Base-by-base conservation (phyloP, 1,140 invertebrate species). In the Wasmannia auropunctata region DNA sequence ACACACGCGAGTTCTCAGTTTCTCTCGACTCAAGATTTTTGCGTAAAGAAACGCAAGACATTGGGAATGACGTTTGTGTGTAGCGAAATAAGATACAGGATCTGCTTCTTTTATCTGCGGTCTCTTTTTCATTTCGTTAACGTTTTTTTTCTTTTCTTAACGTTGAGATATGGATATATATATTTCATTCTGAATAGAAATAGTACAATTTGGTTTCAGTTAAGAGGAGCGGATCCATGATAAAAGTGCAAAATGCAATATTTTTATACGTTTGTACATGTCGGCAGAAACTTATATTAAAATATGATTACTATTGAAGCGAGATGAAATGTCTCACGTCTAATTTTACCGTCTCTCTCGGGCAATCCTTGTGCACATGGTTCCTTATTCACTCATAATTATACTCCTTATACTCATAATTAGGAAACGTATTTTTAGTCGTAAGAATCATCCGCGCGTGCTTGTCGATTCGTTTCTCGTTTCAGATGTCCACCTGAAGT, bases 251-350 rank as follows among this genome's bases (percentile, higher is more conserved):
- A 37, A 75, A 16, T 54, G 16, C 63, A 81, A 81, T 81, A 81
- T 81, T 70, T 81, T 81, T 81, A 54, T 81, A 81, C 25, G 0
- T 70, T 70, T 81, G 22, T 81, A 81, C 11, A 40, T 54, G 25
- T 63, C 31, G 11, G 1, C 16, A 70, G 49, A 67, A 43, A 43
- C 8, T n/a, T 43, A 25, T 43, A 67, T 67, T 43, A 67, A 67
- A 43, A 67, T 37, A 34, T 63, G 5, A 63, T 14, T 75, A 25
- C 2, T 40, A 75, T 58, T 58, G 14, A 40, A 74, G 37, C 4
- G 40, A 22, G 31, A 37, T 75, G 31, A 37, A 31, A 25, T 34
- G 31, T 2, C 54, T 69, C 2, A 67, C 2, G 6, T 7, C 0
- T 72, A 54, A 72, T 72, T 72, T 22, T 72, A 72, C 28, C 49